Percentiles rank a stretch among this genome's conserved stretches.
Conservation (phyloP, 2,113 vertebrate species). For the Elgaria multicarinata region DNA sequence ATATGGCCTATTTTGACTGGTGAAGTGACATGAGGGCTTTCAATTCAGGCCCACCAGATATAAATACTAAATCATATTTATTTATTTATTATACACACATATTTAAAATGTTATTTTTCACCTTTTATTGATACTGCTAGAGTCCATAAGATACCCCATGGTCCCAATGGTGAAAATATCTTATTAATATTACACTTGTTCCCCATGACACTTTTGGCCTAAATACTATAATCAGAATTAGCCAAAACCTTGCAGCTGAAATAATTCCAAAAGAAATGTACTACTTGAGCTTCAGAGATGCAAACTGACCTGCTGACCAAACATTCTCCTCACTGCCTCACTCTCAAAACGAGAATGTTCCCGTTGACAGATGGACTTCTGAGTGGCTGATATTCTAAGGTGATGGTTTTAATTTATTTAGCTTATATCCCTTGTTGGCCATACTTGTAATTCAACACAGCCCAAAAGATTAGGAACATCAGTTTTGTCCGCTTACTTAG, state of each 20-base stretch:
- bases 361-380: not conserved
- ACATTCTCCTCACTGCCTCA: not conserved
- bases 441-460: not conserved
- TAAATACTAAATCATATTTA: conserved; percentile 1
- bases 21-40: not conserved
- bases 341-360: not conserved
- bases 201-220: not conserved
- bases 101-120: not conserved
- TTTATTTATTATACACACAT: too few species aligned
- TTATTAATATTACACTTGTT: not conserved
- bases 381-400: not conserved
- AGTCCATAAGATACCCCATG: not conserved
- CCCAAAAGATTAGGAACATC: not conserved
- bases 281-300: not conserved
- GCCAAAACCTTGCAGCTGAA: not conserved
- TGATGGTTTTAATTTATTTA: not conserved
- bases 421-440: not conserved
- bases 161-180: not conserved
- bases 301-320: not conserved
- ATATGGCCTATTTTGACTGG: not conserved
- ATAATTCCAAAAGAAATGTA: not conserved
- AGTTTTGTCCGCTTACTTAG: not conserved
- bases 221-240: not conserved
- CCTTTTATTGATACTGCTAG: not conserved
- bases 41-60: not conserved